Evolutionary conservation across 1,140 invertebrate genomes (phyloP).

Genomic region (Tetramorium alpestre): DNA sequence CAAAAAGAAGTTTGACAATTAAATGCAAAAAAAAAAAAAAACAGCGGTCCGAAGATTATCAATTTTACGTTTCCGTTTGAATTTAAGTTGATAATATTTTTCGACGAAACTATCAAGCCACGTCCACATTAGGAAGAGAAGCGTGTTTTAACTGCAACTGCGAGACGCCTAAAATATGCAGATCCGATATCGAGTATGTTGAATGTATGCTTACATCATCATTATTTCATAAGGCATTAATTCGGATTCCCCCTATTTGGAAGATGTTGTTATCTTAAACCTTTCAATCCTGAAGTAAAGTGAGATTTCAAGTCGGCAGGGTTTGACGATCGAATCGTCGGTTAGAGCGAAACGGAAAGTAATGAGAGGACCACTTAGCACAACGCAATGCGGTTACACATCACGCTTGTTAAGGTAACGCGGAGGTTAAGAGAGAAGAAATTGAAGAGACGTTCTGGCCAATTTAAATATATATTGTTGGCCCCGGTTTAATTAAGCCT

Average conservation of each 20-base stretch:
- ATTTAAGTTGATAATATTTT: constrained; percentile 10
- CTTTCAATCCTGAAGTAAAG: constrained; percentile 3
- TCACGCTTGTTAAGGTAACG: constrained; percentile 60
- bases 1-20: neutral
- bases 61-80: neutral
- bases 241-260: neutral
- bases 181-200: neutral
- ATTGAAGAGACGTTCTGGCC: constrained; percentile 66
- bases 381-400: constrained; percentile 57
- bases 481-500: constrained; percentile 82
- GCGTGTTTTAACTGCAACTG: neutral
- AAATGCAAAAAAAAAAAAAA: neutral
- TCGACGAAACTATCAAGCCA: neutral
- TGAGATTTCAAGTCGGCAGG: neutral
- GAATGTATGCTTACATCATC: constrained; percentile 2
- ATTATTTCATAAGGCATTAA: constrained; percentile 16
- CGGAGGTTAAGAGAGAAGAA: constrained; percentile 30
- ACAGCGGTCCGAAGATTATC: neutral
- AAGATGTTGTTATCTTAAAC: constrained; percentile 3
- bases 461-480: constrained; percentile 81
- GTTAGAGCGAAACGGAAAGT: constrained; percentile 34
- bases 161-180: neutral
- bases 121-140: neutral
- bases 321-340: neutral
- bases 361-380: constrained; percentile 45